Evolutionary conservation across 2,797 vertebrate genomes (phyloP), one percentile per base, ranked within the genome.

Genomic region (Notamacropus eugenii): DNA sequence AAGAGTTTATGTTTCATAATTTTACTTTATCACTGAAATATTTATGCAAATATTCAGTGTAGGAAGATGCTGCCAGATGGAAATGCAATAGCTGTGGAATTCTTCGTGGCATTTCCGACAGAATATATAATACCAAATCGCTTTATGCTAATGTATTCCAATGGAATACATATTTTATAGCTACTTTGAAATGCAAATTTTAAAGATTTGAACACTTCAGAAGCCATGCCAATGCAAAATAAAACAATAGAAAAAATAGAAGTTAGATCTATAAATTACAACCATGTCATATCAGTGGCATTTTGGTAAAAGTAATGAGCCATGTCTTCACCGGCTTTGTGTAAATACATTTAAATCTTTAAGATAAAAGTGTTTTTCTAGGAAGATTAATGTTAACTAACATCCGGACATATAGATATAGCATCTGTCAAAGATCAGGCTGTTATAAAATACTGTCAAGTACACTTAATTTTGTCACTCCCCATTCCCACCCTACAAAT

Each of bases 1-100:
- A 98, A 98, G 98, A 97, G 98, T 98, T 99, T 98, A 98, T 97
- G 97, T 98, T 98, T 98, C 97, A 98, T 98, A 97, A 97, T 98
- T 98, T 98, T 97, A 97, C 97, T 99, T 98, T 98, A 98, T 98
- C 98, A 98, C 94, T 90, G 98, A 98, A 98, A 98, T 98, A 99
- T 98, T 98, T 98, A 99, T 99, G 98, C 98, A 99, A 98, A 98
- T 98, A 97, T 98, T 98, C 98, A 95, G 97, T 96, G 97, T 96
- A 97, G 97, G 97, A 98, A 98, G 98, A 98, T 97, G 96, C 98
- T 98, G 97, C 98, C 98, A 99, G 98, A 99, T 98, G 98, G 98
- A 98, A 98, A 98, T 97, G 98, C 97, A 98, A 97, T 97, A 96
- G 97, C 95, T 95, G 97, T 98, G 97, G 98, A 98, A 98, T 98